These are phyloP conservation scores for Aramus guarauna DNA, from an alignment of 2,113 vertebrate species.

Conservation along the genomic window DNA sequence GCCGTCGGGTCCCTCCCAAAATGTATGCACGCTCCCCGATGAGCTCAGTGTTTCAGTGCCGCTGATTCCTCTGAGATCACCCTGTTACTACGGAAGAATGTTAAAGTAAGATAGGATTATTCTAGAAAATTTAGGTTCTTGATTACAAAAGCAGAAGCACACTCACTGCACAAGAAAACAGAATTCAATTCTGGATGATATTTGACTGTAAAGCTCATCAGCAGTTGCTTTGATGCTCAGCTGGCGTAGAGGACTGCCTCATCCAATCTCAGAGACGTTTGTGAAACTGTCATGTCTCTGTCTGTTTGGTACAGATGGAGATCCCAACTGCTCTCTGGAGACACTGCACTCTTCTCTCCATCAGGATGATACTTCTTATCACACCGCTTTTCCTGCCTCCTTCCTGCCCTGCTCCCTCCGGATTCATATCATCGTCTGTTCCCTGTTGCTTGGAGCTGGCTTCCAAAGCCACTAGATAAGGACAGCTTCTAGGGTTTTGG, in stretches of 20 bases:
- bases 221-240: background rate
- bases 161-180: background rate
- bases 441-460: background rate
- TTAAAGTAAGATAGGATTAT: background rate
- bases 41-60: background rate
- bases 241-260: background rate
- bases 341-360: background rate
- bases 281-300: background rate
- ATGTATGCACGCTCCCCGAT: background rate
- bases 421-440: background rate
- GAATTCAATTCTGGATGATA: background rate
- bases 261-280: background rate
- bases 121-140: background rate
- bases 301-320: background rate
- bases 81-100: background rate
- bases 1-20: background rate
- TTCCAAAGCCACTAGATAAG: background rate
- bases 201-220: background rate
- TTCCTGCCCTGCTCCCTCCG: background rate
- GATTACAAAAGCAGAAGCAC: background rate
- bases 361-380: background rate
- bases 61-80: background rate
- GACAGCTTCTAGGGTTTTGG: background rate
- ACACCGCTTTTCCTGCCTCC: background rate
- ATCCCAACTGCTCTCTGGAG: background rate